Percentiles rank a stretch among this genome's conserved stretches.
Evolutionary conservation across 2,888 invertebrate genomes (phyloP).

Genomic region (Leptinotarsa juncta): DNA sequence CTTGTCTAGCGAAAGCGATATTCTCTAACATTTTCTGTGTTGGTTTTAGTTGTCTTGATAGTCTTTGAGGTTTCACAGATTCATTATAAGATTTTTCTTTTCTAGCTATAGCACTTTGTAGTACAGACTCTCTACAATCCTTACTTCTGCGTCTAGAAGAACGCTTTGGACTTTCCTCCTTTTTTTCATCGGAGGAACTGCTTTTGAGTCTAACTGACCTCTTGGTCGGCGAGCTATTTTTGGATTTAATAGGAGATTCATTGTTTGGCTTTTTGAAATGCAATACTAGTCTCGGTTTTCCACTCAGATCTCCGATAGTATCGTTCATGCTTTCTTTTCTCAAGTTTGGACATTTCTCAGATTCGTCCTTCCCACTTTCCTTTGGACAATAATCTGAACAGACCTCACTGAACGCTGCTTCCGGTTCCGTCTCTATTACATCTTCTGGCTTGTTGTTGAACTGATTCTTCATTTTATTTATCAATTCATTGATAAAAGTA

Average conservation of each 20-base stretch:
- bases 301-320: neutral
- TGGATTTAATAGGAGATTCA: slow-evolving; percentile 52
- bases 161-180: slow-evolving; percentile 69
- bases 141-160: slow-evolving; percentile 74
- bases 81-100: slow-evolving; percentile 78
- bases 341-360: neutral
- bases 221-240: slow-evolving; percentile 62
- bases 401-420: neutral
- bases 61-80: slow-evolving; percentile 65
- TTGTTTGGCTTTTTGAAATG: slow-evolving; percentile 54
- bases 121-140: slow-evolving; percentile 72
- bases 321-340: neutral
- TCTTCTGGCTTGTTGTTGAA: slow-evolving; percentile 60
- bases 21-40: slow-evolving; percentile 77
- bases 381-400: slow-evolving; percentile 13
- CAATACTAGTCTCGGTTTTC: slow-evolving; percentile 29
- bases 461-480: slow-evolving; percentile 63
- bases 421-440: neutral
- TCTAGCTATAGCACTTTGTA: slow-evolving; percentile 78
- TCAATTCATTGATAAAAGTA: slow-evolving; percentile 58
- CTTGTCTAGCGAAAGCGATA: slow-evolving; percentile 66
- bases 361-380: neutral
- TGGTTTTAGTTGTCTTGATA: slow-evolving; percentile 73
- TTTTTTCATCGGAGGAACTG: slow-evolving; percentile 47
- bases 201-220: slow-evolving; percentile 62